These are phyloP conservation scores for Chlamydotis undulata DNA, from an alignment of 2,113 vertebrate genomes.

Conservation along the genomic window DNA sequence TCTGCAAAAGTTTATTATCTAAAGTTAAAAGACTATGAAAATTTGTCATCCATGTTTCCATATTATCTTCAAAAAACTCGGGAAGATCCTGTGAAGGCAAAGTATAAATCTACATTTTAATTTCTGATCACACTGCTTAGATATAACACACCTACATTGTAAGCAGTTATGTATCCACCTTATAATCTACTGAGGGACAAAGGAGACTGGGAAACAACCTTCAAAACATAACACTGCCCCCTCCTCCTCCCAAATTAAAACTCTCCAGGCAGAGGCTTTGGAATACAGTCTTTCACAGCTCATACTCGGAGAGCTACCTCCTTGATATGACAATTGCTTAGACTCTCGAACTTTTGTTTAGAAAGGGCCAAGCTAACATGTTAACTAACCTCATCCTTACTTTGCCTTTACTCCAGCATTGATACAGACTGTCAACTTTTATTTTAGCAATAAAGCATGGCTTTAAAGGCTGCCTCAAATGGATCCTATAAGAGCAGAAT, in stretches of 20 bases:
- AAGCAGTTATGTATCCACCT: background rate
- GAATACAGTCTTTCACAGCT: background rate
- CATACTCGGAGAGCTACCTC: background rate
- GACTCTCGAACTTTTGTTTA: background rate
- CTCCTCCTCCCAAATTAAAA: background rate
- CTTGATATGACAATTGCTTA: background rate
- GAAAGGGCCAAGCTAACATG: background rate
- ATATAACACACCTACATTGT: background rate
- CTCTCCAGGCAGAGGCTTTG: background rate
- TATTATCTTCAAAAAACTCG: slow-evolving; percentile 99
- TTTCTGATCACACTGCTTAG: background rate
- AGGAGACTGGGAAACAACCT: background rate
- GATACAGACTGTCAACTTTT: background rate
- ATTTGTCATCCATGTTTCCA: slow-evolving; percentile 99
- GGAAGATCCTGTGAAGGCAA: slow-evolving; percentile 88
- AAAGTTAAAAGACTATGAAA: slow-evolving; percentile 95
- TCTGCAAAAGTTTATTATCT: slow-evolving; percentile 98
- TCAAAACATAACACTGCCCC: background rate
- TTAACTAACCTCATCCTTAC: background rate
- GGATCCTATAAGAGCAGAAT: background rate
- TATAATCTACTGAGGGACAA: background rate
- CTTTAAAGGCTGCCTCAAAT: background rate
- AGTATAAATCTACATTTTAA: background rate
- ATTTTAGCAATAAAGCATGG: background rate
- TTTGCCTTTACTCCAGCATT: background rate